A percentile compares a stretch with the other conserved stretches of the same genome.
Conservation (phyloP, 2,888 invertebrate species). For the Pyrochroa serraticornis region DNA sequence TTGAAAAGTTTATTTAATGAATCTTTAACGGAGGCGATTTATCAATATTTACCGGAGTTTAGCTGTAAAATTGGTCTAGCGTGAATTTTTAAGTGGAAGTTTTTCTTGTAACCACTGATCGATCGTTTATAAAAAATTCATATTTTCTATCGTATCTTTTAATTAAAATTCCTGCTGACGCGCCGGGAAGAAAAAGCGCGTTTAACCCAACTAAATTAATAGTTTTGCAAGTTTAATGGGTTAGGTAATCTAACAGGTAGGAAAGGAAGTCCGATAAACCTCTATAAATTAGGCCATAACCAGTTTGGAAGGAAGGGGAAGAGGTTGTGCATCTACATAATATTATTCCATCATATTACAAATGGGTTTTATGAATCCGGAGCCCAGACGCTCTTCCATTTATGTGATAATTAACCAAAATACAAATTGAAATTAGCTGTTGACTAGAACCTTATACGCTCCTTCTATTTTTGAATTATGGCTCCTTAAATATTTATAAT, state of each 20-base stretch:
- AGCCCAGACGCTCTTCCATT: slow-evolving; percentile 45
- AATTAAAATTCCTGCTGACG: slow-evolving; percentile 16
- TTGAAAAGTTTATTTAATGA: slow-evolving; percentile 4
- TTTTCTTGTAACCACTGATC: slow-evolving; percentile 6
- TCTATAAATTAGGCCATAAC: slow-evolving; percentile 47
- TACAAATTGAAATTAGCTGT: slow-evolving; percentile 52
- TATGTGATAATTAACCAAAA: slow-evolving; percentile 50
- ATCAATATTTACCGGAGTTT: slow-evolving; percentile 14
- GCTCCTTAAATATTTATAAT: slow-evolving; percentile 36
- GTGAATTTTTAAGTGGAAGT: not conserved
- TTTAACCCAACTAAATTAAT: slow-evolving; percentile 10
- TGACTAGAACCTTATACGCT: slow-evolving; percentile 42
- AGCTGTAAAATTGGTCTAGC: not conserved
- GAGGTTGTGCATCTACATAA: slow-evolving; percentile 50
- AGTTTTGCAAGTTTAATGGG: slow-evolving; percentile 31
- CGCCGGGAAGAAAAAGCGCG: slow-evolving; percentile 4
- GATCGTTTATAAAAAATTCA: not conserved
- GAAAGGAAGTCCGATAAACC: slow-evolving; percentile 44
- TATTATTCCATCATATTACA: slow-evolving; percentile 41
- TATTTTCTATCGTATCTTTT: not conserved
- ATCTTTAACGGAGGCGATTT: slow-evolving; percentile 5
- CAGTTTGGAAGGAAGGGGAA: slow-evolving; percentile 44
- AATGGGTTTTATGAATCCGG: slow-evolving; percentile 45
- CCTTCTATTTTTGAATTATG: slow-evolving; percentile 38
- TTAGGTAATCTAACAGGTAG: slow-evolving; percentile 41